Evolutionary conservation across 1,140 invertebrate genomes (phyloP).

Genomic region (Polypedilum pembai): DNA sequence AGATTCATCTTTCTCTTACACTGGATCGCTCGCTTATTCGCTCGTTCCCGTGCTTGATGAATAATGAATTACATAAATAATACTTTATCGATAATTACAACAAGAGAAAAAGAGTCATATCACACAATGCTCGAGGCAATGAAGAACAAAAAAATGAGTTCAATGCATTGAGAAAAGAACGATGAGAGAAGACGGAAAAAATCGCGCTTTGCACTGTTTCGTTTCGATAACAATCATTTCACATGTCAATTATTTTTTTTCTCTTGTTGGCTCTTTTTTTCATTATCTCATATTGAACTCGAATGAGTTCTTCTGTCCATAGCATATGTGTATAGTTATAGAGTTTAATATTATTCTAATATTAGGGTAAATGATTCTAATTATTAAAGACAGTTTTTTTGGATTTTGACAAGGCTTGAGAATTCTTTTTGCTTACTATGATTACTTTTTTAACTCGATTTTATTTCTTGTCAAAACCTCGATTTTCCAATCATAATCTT

Average conservation of each 20-base stretch:
- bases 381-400: no score
- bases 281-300: constrained; percentile 5
- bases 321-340: no score
- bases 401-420: no score
- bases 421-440: no score
- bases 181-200: background rate
- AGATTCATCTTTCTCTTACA: background rate
- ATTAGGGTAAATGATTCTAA: no score
- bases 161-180: background rate
- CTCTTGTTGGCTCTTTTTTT: background rate
- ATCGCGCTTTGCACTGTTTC: background rate
- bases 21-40: background rate
- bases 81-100: constrained; percentile 24
- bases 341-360: no score
- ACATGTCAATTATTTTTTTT: constrained; percentile 26
- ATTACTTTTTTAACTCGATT: no score
- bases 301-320: background rate
- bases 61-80: constrained; percentile 27
- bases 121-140: background rate
- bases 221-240: background rate
- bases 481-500: no score
- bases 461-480: no score
- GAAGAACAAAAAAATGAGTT: background rate
- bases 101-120: background rate
- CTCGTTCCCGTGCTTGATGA: background rate